Evolutionary conservation across 2,888 invertebrate genomes (phyloP).

Genomic region (Sylvicola cinctus): DNA sequence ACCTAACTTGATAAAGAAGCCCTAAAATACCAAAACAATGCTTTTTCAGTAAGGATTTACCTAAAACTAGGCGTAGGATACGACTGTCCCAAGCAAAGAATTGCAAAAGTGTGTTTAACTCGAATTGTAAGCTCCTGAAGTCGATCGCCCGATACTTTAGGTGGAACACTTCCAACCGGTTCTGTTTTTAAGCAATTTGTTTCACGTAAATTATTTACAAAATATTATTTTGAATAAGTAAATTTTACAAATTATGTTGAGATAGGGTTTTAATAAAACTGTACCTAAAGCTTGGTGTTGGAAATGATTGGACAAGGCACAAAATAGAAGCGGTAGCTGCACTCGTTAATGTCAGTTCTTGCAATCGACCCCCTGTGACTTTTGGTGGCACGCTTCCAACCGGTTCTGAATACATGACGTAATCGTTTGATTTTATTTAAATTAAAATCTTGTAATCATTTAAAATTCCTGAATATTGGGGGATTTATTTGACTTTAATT

Average conservation of each 20-base stretch:
- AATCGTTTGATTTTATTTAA: too few relatives aligned
- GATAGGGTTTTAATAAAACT: not conserved
- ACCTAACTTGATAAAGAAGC: too few relatives aligned
- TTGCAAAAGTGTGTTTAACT: conserved; percentile 14
- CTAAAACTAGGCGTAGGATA: conserved; percentile 34
- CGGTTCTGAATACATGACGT: conserved; percentile 24
- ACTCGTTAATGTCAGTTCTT: conserved; percentile 23
- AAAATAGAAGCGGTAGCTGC: conserved; percentile 20
- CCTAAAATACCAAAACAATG: too few relatives aligned
- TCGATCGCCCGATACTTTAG: conserved; percentile 29
- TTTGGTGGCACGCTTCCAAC: conserved; percentile 30
- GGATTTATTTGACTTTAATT: too few relatives aligned
- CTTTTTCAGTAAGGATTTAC: too few relatives aligned
- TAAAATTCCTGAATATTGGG: too few relatives aligned
- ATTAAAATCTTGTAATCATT: too few relatives aligned
- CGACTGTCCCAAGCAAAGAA: conserved; percentile 34
- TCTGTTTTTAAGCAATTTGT: conserved; percentile 20
- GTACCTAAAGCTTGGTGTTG: conserved; percentile 33
- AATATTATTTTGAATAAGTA: too few relatives aligned
- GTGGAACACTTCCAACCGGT: conserved; percentile 30
- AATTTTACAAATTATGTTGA: too few relatives aligned
- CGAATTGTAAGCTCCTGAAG: conserved; percentile 27
- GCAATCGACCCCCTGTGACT: conserved; percentile 29
- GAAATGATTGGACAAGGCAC: conserved; percentile 35
- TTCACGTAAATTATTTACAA: too few relatives aligned